Conservation (phyloP, 2,888 invertebrate genomes). For the Orchestes rusci region DNA sequence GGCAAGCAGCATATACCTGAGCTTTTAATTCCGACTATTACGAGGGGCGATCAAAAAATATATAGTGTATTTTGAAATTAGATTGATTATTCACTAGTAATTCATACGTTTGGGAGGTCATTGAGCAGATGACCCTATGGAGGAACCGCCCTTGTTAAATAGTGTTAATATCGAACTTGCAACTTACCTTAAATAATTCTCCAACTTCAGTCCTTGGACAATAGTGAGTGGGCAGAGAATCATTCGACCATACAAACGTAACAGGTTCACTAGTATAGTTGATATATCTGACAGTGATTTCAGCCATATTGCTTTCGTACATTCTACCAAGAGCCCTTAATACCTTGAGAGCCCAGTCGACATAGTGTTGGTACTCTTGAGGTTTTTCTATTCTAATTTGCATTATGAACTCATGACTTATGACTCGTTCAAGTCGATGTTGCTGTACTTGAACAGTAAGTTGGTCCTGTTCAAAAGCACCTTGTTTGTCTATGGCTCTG, state of each 20-base stretch:
- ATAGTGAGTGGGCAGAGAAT: conserved; percentile 67
- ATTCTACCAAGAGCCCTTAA: conserved; percentile 53
- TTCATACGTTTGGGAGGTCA: no score
- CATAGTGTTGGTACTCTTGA: conserved; percentile 54
- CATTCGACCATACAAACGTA: conserved; percentile 79
- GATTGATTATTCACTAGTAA: no score
- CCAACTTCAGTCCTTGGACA: conserved; percentile 74
- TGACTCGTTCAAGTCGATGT: conserved; percentile 66
- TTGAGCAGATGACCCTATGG: no score
- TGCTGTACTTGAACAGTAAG: conserved; percentile 77
- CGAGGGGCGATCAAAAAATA: no score
- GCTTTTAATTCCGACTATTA: no score
- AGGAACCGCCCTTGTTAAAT: no score
- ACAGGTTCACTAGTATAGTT: conserved; percentile 54
- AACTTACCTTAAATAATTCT: conserved; percentile 57
- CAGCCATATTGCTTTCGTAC: conserved; percentile 53
- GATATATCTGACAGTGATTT: conserved; percentile 63
- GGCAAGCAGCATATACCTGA: no score
- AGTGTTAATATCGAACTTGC: no score
- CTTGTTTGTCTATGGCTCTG: conserved; percentile 73
- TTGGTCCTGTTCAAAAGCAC: conserved; percentile 61
- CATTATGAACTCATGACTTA: conserved; percentile 76
- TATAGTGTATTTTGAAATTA: no score
- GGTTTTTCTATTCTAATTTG: conserved; percentile 57
- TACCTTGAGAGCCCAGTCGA: conserved; percentile 72